Percentiles rank a stretch among this genome's conserved stretches.
Conservation (phyloP, 2,888 invertebrate species). For the Eugnorisma glareosa region DNA sequence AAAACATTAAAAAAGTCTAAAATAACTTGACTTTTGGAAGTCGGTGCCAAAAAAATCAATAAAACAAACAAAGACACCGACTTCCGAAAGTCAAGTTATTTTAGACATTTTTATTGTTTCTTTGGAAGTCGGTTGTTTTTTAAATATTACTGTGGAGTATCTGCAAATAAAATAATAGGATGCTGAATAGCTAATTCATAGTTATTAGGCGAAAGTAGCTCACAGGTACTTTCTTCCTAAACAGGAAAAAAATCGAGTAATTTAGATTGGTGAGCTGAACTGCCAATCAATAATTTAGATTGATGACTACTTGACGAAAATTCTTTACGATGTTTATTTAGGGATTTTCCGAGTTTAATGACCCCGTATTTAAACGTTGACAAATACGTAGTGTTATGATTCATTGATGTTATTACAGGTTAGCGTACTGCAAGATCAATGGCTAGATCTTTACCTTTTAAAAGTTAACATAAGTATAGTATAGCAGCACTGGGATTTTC, state of each 20-base stretch:
- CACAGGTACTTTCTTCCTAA: no score
- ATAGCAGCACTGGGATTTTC: background rate
- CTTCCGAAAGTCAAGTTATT: no score
- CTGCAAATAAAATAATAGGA: background rate
- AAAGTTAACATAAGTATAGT: background rate
- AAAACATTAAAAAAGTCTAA: no score
- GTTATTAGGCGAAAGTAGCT: background rate
- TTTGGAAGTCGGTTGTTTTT: no score
- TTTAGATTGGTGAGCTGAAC: background rate
- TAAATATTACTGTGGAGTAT: background rate
- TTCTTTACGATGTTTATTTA: background rate
- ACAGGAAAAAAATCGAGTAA: background rate
- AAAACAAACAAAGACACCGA: no score
- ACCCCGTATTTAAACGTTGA: background rate
- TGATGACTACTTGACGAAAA: background rate
- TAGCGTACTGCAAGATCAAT: background rate
- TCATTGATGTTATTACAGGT: background rate
- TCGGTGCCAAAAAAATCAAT: no score
- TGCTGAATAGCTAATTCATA: background rate
- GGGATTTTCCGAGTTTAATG: slow-evolving; percentile 29
- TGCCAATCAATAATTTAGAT: background rate
- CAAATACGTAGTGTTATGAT: background rate
- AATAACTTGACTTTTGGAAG: no score
- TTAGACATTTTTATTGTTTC: no score
- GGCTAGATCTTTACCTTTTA: background rate